Conservation (phyloP, 2,797 vertebrate genomes). For the Tauraco hartlaubi region DNA sequence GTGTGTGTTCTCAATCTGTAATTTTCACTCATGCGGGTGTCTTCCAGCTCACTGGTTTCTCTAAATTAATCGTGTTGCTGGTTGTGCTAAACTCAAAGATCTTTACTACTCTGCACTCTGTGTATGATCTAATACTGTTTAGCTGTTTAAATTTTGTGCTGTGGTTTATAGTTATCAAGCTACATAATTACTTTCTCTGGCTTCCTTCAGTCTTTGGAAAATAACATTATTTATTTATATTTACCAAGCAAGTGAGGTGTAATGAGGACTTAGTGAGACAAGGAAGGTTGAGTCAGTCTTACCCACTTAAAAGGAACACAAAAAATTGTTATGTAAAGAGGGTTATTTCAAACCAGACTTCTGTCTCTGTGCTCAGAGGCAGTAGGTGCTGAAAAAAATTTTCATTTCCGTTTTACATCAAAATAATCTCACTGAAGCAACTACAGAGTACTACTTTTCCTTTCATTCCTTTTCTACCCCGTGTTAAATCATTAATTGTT, state of each 20-base stretch:
- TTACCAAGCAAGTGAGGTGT: neutral
- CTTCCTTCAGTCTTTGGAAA: neutral
- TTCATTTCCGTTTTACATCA: neutral
- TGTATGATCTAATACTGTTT: neutral
- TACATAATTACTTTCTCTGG: neutral
- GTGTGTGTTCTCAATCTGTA: neutral
- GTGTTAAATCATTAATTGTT: neutral
- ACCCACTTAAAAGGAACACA: neutral
- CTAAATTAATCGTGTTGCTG: neutral
- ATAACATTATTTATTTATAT: neutral
- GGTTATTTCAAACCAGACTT: neutral
- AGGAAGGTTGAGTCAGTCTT: neutral
- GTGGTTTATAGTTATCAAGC: neutral
- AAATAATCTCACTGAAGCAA: neutral
- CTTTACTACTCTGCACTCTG: neutral
- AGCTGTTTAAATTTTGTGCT: neutral
- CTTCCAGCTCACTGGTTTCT: neutral
- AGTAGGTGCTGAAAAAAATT: neutral
- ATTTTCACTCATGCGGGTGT: neutral
- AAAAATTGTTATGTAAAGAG: neutral
- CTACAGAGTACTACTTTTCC: neutral
- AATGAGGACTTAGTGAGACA: neutral
- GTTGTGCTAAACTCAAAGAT: neutral
- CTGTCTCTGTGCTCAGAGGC: neutral
- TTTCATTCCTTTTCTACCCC: neutral